A percentile compares a stretch with the other conserved stretches of the same genome.
These are phyloP conservation scores for Trachops cirrhosus DNA, from an alignment of 2,797 vertebrate species.

Conservation along the genomic window DNA sequence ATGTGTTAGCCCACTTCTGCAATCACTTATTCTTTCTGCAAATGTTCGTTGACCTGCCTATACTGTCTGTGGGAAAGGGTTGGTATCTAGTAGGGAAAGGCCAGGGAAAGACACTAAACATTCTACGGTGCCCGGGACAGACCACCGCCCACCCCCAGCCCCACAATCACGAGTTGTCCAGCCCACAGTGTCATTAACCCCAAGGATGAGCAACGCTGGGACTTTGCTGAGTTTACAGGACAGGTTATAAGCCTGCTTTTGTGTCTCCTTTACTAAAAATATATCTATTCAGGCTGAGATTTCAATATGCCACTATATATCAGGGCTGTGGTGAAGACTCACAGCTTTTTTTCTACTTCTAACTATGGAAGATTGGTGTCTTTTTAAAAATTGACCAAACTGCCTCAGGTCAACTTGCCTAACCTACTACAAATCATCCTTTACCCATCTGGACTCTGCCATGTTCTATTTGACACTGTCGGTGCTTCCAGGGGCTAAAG, in stretches of 20 bases:
- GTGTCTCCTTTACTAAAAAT: not conserved
- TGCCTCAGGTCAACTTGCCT: not conserved
- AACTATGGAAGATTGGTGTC: not conserved
- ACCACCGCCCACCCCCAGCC: not conserved
- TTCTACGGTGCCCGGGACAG: too few species aligned
- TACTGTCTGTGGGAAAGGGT: accelerated
- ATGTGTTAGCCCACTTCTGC: not conserved
- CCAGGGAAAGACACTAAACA: not conserved
- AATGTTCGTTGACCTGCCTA: not conserved
- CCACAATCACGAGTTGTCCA: not conserved
- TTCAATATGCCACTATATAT: not conserved
- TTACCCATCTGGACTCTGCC: not conserved
- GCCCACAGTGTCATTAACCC: not conserved
- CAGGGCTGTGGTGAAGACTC: not conserved
- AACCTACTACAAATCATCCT: not conserved
- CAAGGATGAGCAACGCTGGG: not conserved
- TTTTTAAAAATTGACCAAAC: not conserved
- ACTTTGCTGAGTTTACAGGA: not conserved
- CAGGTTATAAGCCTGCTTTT: not conserved
- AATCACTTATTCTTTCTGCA: not conserved
- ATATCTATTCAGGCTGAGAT: not conserved
- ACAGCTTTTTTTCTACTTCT: not conserved
- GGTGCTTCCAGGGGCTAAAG: not conserved
- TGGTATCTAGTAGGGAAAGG: too few species aligned
- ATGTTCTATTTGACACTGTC: not conserved